phyloP scores from a whole-genome alignment of 2,888 invertebrate species.

The Thymelicus acteon region DNA sequence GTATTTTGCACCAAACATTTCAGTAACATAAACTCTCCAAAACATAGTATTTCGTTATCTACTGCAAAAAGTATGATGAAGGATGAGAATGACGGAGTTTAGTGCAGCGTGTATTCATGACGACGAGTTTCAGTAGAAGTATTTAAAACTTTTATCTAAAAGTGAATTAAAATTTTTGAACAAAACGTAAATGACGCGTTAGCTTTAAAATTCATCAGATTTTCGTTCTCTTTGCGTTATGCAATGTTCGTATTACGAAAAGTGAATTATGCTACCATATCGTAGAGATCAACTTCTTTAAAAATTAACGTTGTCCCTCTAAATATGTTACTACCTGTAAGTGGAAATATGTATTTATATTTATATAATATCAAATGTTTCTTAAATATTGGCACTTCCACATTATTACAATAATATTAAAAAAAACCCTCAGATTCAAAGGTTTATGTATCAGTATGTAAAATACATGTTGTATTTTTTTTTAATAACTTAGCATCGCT shows the following conservation, averaged over 20 bases:
- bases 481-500: no score
- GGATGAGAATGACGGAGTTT: conserved; percentile 15
- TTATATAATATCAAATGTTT: no score
- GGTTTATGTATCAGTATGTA: no score
- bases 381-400: no score
- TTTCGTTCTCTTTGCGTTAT: conserved; percentile 10
- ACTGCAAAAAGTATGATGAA: neutral
- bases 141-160: conserved; percentile 23
- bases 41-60: conserved; percentile 12
- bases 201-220: conserved; percentile 20
- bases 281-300: no score
- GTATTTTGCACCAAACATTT: neutral
- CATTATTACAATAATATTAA: no score
- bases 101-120: conserved; percentile 29
- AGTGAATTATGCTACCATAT: no score
- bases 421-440: no score
- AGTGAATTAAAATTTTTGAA: conserved; percentile 3
- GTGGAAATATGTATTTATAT: no score
- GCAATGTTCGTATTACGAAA: neutral
- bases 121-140: conserved; percentile 20
- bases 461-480: no score
- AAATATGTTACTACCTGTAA: no score
- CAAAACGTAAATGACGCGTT: conserved; percentile 20
- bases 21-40: neutral
- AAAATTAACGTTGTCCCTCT: no score